A percentile compares a stretch with the other conserved stretches of the same genome.
phyloP scores from a whole-genome alignment of 2,888 invertebrate species.

The Antheraea yamamai region DNA sequence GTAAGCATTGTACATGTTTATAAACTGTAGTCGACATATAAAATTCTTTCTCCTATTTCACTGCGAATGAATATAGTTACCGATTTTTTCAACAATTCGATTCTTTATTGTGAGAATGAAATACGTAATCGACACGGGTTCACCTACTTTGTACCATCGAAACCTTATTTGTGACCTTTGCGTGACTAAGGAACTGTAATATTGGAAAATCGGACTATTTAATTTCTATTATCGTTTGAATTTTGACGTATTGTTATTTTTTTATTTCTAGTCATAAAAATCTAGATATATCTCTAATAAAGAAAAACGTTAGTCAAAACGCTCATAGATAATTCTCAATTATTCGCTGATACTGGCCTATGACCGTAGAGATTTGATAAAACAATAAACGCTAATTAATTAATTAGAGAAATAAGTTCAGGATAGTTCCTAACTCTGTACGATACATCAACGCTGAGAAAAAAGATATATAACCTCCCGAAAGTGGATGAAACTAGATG shows the following conservation, averaged over 20 bases:
- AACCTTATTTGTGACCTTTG: constrained; percentile 41
- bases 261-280: not conserved
- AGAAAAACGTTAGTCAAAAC: too few relatives aligned
- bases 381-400: too few relatives aligned
- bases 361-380: too few relatives aligned
- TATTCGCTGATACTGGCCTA: too few relatives aligned
- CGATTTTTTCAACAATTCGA: not conserved
- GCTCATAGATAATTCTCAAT: too few relatives aligned
- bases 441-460: too few relatives aligned
- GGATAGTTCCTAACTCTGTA: too few relatives aligned
- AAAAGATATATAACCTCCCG: too few relatives aligned
- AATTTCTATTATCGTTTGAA: not conserved
- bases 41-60: not conserved
- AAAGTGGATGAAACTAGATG: too few relatives aligned
- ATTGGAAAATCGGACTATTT: not conserved
- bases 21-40: not conserved
- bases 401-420: too few relatives aligned
- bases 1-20: not conserved
- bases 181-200: constrained; percentile 26
- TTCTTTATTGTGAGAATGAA: not conserved
- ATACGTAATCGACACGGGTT: constrained; percentile 26
- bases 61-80: not conserved
- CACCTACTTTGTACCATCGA: constrained; percentile 62
- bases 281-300: too few relatives aligned
- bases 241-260: not conserved